Conservation (phyloP, 2,113 vertebrate genomes). For the Myotis davidii region DNA sequence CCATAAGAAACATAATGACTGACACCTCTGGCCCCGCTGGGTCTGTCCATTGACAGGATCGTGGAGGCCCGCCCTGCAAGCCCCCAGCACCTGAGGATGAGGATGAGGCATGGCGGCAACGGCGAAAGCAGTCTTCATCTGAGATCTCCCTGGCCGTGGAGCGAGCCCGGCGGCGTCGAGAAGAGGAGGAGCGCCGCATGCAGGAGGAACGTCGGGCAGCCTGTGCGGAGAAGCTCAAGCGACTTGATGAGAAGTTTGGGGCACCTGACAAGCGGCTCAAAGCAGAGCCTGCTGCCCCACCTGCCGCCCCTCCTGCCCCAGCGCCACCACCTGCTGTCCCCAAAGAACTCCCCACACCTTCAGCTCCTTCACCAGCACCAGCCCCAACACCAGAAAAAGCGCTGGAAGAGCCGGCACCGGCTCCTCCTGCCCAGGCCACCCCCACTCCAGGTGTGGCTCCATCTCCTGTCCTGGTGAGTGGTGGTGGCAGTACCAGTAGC, state of each 20-base stretch:
- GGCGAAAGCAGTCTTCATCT: constrained; percentile 92
- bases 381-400: constrained; percentile 72
- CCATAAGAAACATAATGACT: neutral
- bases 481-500: constrained; percentile 73
- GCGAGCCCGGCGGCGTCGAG: constrained; percentile 91
- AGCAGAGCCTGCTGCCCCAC: constrained; percentile 70
- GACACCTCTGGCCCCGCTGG: neutral
- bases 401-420: constrained; percentile 69
- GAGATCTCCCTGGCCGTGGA: constrained; percentile 95
- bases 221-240: constrained; percentile 94
- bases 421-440: constrained; percentile 59
- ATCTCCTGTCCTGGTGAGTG: constrained; percentile 41
- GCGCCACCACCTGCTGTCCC: constrained; percentile 79
- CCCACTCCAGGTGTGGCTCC: constrained; percentile 58
- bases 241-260: constrained; percentile 91
- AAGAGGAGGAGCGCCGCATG: constrained; percentile 95
- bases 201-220: constrained; percentile 94
- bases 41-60: constrained; percentile 74
- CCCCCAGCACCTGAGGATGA: constrained; percentile 89
- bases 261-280: constrained; percentile 82
- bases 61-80: constrained; percentile 70
- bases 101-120: constrained; percentile 95
- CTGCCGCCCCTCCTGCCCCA: constrained; percentile 72
- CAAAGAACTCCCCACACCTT: constrained; percentile 61
- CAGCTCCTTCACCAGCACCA: constrained; percentile 29